Conservation (phyloP, 2,113 vertebrate species). For the Ciconia boyciana region DNA sequence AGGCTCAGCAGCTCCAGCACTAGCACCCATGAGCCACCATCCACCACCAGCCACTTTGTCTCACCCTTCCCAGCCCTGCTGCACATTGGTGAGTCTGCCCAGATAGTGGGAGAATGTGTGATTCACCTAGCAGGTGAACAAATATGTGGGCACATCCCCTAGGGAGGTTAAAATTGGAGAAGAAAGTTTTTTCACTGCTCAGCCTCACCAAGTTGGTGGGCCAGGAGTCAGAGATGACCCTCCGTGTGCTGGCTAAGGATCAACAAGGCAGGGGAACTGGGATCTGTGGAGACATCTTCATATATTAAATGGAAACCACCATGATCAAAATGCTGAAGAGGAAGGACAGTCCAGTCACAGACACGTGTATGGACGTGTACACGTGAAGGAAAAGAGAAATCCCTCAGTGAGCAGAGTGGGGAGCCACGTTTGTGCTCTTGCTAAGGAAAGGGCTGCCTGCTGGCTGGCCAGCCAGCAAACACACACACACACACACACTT, state of each 20-base stretch:
- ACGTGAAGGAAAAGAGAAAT: not conserved
- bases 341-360: not conserved
- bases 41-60: not conserved
- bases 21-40: not conserved
- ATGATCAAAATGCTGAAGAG: not conserved
- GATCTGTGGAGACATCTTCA: not conserved
- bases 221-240: not conserved
- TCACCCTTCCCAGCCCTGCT: not conserved
- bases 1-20: not conserved
- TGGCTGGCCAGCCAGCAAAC: not conserved
- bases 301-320: not conserved
- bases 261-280: not conserved
- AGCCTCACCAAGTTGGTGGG: not conserved
- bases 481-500: not conserved
- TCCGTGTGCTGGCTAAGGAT: not conserved
- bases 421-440: not conserved
- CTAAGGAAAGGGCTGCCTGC: not conserved
- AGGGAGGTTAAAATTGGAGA: not conserved
- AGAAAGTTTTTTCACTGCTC: not conserved
- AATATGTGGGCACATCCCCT: too few species aligned
- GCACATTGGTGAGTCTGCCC: not conserved
- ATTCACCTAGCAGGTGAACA: not conserved
- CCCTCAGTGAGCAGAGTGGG: not conserved
- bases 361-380: too few species aligned
- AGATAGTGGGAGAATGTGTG: not conserved